phyloP scores from a whole-genome alignment of 1,140 invertebrate species.

The Caerostris extrusa region DNA sequence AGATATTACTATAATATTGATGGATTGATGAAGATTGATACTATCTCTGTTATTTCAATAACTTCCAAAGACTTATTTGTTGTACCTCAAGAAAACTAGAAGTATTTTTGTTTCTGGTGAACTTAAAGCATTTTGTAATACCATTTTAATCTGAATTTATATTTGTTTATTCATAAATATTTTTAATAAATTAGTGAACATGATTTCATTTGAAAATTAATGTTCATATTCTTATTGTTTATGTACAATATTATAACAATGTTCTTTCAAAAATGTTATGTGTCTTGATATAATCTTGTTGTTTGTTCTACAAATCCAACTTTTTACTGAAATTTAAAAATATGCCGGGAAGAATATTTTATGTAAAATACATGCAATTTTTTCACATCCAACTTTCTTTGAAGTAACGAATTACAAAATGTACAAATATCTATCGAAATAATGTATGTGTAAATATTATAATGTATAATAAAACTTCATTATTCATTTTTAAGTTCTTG shows the following conservation, averaged over 20 bases:
- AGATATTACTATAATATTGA: too few relatives aligned
- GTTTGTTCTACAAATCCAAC: background rate
- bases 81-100: too few relatives aligned
- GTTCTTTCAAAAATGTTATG: background rate
- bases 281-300: background rate
- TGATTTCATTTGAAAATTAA: constrained; percentile 7
- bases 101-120: too few relatives aligned
- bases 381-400: background rate
- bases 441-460: background rate
- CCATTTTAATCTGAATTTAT: too few relatives aligned
- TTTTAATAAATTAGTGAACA: background rate
- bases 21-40: too few relatives aligned
- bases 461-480: background rate
- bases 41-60: too few relatives aligned
- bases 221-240: background rate
- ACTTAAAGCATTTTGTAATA: too few relatives aligned
- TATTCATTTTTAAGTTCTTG: too few relatives aligned
- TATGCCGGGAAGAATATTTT: background rate
- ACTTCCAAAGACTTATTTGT: too few relatives aligned
- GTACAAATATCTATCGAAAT: background rate
- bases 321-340: constrained; percentile 10
- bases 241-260: background rate
- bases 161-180: background rate
- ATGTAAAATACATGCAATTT: background rate
- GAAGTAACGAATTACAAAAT: background rate